A percentile compares a stretch with the other conserved stretches of the same genome.
phyloP scores from a whole-genome alignment of 2,113 vertebrate species.

The Grammomys dolichurus region DNA sequence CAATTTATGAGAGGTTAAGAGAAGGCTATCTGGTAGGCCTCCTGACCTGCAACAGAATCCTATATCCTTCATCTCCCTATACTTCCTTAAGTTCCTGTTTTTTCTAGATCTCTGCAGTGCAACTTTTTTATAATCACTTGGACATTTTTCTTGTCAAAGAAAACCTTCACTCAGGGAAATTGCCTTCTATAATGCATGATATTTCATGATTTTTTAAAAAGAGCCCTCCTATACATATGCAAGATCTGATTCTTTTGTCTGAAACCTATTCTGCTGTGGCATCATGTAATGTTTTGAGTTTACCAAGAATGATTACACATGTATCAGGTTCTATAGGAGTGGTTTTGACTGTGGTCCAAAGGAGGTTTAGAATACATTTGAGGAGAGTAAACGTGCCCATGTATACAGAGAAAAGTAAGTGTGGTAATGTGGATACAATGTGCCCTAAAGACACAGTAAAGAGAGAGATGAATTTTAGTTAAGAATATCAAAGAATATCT shows the following conservation, averaged over 20 bases:
- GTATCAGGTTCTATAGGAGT: not conserved
- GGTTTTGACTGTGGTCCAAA: not conserved
- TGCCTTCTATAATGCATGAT: not conserved
- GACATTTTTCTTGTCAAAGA: conserved; percentile 4
- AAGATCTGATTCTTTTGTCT: not conserved
- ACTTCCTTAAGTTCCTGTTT: not conserved
- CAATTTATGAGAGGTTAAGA: conserved; percentile 32
- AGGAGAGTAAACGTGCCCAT: not conserved
- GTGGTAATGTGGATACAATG: not conserved
- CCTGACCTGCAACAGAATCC: not conserved
- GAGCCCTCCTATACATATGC: not conserved
- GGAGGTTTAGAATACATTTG: not conserved
- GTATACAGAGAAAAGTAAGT: not conserved
- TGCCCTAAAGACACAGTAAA: not conserved
- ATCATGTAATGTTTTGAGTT: not conserved
- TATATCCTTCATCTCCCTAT: not conserved
- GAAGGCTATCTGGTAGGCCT: not conserved
- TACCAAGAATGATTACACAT: conserved; percentile 10
- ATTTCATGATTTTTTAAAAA: not conserved
- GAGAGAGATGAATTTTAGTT: not conserved
- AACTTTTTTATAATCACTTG: conserved; percentile 1
- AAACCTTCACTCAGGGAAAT: not conserved
- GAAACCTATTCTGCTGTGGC: not conserved
- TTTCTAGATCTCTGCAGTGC: not conserved
- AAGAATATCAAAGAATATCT: not conserved